These are phyloP conservation scores for Athene noctua DNA, from an alignment of 2,113 vertebrate genomes.

Conservation along the genomic window DNA sequence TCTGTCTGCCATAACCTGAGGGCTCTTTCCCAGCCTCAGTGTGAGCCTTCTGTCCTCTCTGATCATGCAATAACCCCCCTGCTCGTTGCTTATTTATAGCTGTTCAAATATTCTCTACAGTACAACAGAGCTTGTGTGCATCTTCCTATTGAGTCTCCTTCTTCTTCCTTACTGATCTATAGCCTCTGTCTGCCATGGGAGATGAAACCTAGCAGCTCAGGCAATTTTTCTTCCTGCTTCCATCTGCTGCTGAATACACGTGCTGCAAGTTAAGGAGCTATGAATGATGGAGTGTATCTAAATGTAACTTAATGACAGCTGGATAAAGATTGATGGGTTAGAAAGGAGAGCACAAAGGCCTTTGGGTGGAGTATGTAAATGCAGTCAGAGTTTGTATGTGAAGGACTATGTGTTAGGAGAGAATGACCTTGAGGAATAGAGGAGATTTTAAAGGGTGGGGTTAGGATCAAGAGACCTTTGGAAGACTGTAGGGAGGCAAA, in stretches of 20 bases:
- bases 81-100: not conserved
- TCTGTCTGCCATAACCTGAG: not conserved
- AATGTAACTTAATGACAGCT: constrained; percentile 29
- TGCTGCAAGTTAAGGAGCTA: constrained; percentile 35
- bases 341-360: not conserved
- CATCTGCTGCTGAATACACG: constrained; percentile 20
- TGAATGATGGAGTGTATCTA: not conserved
- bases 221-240: constrained; percentile 39
- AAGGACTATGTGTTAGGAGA: not conserved
- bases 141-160: not conserved
- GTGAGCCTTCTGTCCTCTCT: not conserved
- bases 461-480: not conserved
- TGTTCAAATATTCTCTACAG: not conserved
- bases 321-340: not conserved
- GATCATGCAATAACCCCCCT: not conserved
- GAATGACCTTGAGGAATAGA: not conserved
- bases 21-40: not conserved
- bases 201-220: not conserved
- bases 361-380: not conserved
- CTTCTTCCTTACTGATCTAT: not conserved
- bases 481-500: not conserved
- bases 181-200: not conserved
- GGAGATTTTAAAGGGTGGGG: not conserved
- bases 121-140: not conserved
- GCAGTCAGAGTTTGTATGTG: not conserved